These are phyloP conservation scores for Acanthopagrus latus DNA, from an alignment of 2,797 vertebrate species.

Conservation along the genomic window DNA sequence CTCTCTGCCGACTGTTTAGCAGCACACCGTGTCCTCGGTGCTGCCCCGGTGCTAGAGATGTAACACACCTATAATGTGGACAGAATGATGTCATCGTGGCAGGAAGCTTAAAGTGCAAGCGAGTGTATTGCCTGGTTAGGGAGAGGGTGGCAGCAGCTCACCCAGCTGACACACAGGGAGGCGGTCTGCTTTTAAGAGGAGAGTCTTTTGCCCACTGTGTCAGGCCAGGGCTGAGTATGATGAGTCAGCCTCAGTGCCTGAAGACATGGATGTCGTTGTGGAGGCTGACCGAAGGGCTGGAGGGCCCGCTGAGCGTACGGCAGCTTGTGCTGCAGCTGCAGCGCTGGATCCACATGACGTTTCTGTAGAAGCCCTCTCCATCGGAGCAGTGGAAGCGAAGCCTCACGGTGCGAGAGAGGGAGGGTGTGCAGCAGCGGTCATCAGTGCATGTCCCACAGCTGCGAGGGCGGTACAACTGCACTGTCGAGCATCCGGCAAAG, in stretches of 20 bases:
- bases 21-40: conserved; percentile 39
- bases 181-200: neutral
- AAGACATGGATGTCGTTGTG: conserved; percentile 86
- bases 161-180: conserved; percentile 26
- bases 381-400: conserved; percentile 81
- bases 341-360: conserved; percentile 84
- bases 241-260: conserved; percentile 64
- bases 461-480: conserved; percentile 69
- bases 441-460: conserved; percentile 78
- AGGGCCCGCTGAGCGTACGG: neutral
- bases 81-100: conserved; percentile 54
- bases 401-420: conserved; percentile 72
- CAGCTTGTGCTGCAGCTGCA: conserved; percentile 77
- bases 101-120: conserved; percentile 81
- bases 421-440: conserved; percentile 78
- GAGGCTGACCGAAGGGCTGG: conserved; percentile 69
- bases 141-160: conserved; percentile 16
- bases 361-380: conserved; percentile 71
- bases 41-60: neutral
- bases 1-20: conserved; percentile 40
- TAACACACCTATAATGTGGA: conserved; percentile 35
- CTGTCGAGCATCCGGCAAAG: conserved; percentile 78
- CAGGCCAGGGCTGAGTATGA: neutral
- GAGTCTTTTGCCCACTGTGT: conserved; percentile 14
- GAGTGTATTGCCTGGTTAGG: conserved; percentile 43